Evolutionary conservation across 2,113 vertebrate genomes (phyloP), one percentile per base, ranked within the genome.

Genomic region (Calyptomena viridis): DNA sequence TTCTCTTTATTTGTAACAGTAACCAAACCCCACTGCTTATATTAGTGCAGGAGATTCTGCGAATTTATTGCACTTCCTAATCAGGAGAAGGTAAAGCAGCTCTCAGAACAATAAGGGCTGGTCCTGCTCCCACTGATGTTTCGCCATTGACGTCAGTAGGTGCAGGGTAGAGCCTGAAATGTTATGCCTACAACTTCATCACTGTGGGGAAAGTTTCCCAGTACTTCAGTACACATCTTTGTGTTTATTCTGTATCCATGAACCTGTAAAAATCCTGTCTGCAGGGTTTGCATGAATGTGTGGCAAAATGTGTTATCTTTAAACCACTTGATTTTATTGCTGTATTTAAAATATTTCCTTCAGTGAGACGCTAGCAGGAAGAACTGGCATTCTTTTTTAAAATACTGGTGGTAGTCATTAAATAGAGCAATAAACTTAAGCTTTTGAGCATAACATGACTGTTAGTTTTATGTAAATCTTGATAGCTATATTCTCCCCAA

Each of bases 351-450:
- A 96, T 97, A 98, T 97, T 97, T 98, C 96, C 93, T 97, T 97
- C 96, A 92, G 97, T 85, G 95, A 95, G 62, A 97, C 94, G 94
- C 96, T 98, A 96, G 95, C 94, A 95, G 91, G 96, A 97, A 96
- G 95, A 97, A 97, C 96, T 94, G 97, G 89, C 96, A 89, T 97
- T 97, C 90, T 98, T 97, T 93, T 97, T 96, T 95, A 97, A 98
- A 97, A 97, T 97, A 96, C 88, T 94, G 97, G 96, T 97, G 96
- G 81, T 98, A 97, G 97, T 98, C 95, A 97, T 97, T 98, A 97
- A 98, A 97, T 97, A 98, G 97, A 98, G 98, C 98, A 98, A 98
- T 98, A 98, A 98, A 98, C 87, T 91, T 96, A 95, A 97, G 98
- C 97, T 98, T 98, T 98, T 97, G 97, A 98, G 97, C 97, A 97